Conservation (phyloP, 53 echinoderm and acorn worm genomes). For the Antedon mediterranea region DNA sequence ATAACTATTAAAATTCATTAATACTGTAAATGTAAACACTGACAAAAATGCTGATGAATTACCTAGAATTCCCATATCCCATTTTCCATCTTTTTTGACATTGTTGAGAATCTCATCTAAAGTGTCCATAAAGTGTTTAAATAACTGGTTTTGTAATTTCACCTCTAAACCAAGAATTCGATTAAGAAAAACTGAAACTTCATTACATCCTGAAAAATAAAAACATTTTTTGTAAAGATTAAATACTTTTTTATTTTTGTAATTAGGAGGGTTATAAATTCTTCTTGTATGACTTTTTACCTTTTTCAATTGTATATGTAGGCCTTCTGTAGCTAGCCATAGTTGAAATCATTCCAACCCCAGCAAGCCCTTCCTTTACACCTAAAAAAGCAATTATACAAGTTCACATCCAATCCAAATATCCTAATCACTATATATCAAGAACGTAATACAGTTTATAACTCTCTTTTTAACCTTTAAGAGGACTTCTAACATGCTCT, state of each 20-base stretch:
- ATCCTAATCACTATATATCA: no score
- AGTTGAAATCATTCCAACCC: neutral
- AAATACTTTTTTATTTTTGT: no score
- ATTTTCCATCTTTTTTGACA: conserved; percentile 75
- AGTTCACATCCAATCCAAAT: no score
- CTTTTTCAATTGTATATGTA: neutral
- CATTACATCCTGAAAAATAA: conserved; percentile 60
- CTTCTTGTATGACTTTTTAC: no score
- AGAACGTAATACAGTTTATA: no score
- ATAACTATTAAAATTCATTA: no score
- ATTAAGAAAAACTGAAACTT: conserved; percentile 84
- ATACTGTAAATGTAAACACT: no score
- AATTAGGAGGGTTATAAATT: no score
- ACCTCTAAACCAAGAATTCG: conserved; percentile 86
- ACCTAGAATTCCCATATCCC: conserved; percentile 97
- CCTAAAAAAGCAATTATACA: no score
- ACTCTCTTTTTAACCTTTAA: no score
- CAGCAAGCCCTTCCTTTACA: neutral
- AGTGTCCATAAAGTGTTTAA: conserved; percentile 76
- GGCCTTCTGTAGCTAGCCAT: neutral
- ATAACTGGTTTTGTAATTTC: conserved; percentile 70
- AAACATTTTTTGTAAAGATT: neutral
- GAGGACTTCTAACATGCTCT: no score
- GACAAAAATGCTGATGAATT: no score
- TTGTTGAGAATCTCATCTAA: conserved; percentile 51